phyloP scores from a whole-genome alignment of 2,888 invertebrate genomes.

The Melitaea athalia region DNA sequence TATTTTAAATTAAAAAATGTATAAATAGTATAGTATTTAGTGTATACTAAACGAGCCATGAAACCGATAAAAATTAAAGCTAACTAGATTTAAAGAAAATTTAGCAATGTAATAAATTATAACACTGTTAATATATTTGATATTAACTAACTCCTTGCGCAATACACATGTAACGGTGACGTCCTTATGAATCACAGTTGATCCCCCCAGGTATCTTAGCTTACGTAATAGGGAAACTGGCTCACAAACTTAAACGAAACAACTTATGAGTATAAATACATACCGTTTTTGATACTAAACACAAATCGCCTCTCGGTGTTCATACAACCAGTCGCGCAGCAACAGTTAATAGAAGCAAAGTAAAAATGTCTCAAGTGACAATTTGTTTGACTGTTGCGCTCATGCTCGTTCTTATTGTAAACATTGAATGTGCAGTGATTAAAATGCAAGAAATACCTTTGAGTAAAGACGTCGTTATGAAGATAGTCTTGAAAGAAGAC shows the following conservation, averaged over 20 bases:
- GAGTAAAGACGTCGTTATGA: slow-evolving; percentile 28
- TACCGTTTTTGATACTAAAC: background rate
- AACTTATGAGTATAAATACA: slow-evolving; percentile 21
- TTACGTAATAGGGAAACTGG: slow-evolving; percentile 29
- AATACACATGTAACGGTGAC: slow-evolving; percentile 5
- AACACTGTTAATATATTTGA: background rate
- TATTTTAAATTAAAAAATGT: too few species aligned
- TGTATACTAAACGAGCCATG: too few species aligned
- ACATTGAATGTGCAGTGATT: slow-evolving; percentile 34
- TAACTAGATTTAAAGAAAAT: background rate
- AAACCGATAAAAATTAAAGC: background rate
- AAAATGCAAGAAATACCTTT: slow-evolving; percentile 33
- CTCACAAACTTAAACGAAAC: background rate
- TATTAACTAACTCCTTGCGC: background rate
- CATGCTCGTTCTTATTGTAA: slow-evolving; percentile 13
- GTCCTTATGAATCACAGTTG: background rate
- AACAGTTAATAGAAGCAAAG: background rate
- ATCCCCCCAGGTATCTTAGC: slow-evolving; percentile 16
- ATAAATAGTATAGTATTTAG: too few species aligned
- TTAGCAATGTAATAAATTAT: background rate
- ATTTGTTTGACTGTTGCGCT: slow-evolving; percentile 10
- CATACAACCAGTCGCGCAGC: slow-evolving; percentile 10
- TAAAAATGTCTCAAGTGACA: slow-evolving; percentile 20
- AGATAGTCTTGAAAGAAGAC: slow-evolving; percentile 33
- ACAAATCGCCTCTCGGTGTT: slow-evolving; percentile 9